Evolutionary conservation across 2,888 invertebrate species (phyloP).

Genomic region (Nymphalis polychloros): DNA sequence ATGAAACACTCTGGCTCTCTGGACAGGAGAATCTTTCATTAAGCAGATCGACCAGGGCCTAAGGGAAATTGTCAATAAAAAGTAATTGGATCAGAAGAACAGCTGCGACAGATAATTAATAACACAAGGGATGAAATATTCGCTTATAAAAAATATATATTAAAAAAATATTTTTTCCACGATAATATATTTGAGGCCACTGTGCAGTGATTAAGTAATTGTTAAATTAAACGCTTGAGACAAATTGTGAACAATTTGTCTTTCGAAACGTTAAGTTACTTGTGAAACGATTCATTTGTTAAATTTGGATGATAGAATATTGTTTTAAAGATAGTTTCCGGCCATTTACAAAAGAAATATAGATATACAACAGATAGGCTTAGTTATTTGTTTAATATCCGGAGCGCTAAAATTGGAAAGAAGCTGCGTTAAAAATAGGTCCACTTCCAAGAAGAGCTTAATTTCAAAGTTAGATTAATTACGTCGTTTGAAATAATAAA

Average conservation of each 20-base stretch:
- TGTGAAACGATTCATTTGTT: background rate
- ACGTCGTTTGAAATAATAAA: too few species aligned
- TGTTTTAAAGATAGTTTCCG: background rate
- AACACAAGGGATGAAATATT: slow-evolving; percentile 31
- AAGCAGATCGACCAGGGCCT: background rate
- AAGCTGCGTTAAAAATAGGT: too few species aligned
- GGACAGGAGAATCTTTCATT: slow-evolving; percentile 14
- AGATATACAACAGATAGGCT: too few species aligned
- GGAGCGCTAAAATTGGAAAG: background rate
- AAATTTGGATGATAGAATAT: background rate
- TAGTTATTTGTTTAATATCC: background rate
- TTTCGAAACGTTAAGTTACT: background rate
- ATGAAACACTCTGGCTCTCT: background rate
- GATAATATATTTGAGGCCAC: background rate
- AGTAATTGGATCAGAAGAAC: slow-evolving; percentile 59
- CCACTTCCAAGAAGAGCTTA: too few species aligned
- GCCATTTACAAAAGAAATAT: background rate
- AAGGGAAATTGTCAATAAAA: slow-evolving; percentile 59
- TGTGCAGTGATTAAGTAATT: background rate
- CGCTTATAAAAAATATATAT: background rate
- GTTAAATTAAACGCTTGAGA: slow-evolving; percentile 3
- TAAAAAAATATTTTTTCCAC: background rate
- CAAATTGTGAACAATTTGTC: background rate
- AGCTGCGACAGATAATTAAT: slow-evolving; percentile 58
- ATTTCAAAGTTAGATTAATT: too few species aligned